phyloP scores from a whole-genome alignment of 2,888 invertebrate genomes.

The Notodonta dromedarius region DNA sequence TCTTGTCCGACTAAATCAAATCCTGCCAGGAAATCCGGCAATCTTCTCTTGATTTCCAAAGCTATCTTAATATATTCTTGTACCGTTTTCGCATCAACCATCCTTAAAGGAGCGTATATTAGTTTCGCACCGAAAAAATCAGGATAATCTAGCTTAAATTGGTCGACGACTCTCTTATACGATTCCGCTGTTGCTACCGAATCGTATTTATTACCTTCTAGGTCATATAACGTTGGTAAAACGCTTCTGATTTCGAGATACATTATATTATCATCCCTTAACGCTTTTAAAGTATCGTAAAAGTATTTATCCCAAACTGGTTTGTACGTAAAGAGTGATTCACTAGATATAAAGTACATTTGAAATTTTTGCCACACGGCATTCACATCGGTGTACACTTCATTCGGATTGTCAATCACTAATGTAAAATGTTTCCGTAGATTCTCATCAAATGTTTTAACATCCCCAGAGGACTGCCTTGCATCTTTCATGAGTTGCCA shows the following conservation, averaged over 20 bases:
- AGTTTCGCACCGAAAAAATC: conserved; percentile 88
- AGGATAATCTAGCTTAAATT: conserved; percentile 84
- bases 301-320: conserved; percentile 88
- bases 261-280: conserved; percentile 87
- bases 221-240: conserved; percentile 86
- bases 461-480: conserved; percentile 72
- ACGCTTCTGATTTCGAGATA: conserved; percentile 88
- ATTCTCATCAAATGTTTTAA: conserved; percentile 78
- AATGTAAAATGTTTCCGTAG: conserved; percentile 83
- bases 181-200: conserved; percentile 80
- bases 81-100: conserved; percentile 65
- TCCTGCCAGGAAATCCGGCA: conserved; percentile 89
- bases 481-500: conserved; percentile 82
- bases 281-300: conserved; percentile 85
- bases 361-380: conserved; percentile 85
- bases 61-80: conserved; percentile 75
- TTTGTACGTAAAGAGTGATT: conserved; percentile 83
- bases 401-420: conserved; percentile 72
- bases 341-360: conserved; percentile 79
- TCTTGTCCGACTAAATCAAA: conserved; percentile 94
- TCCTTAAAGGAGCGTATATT: conserved; percentile 87
- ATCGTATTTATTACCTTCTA: conserved; percentile 84
- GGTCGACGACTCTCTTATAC: conserved; percentile 82
- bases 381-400: conserved; percentile 81
- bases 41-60: conserved; percentile 68